Evolutionary conservation across 30 jellyfish, hydroid and myxozoan genomes (phyloP), one percentile per base, ranked within the genome.

Genomic region (Mastigias papua): DNA sequence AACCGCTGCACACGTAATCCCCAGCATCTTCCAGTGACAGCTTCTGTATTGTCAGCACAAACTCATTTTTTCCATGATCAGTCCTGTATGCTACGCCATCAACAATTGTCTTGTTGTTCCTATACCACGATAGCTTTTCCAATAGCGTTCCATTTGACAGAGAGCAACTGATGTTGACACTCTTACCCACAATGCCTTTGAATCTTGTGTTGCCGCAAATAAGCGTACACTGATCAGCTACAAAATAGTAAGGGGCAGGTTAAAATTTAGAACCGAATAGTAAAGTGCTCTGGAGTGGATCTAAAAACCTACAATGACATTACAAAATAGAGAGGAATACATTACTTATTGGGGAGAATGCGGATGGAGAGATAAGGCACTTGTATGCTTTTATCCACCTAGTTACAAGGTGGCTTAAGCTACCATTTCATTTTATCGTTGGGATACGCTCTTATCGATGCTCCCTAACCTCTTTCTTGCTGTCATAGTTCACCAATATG

Each of bases 1-100:
- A 60, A 25, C 78, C 88, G 20, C 67, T 58, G 68, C 88, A 77
- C 61, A 9, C 57, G 48, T 77, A 77, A 21, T 77, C 34, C 29
- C 66, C 88, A 31, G 34, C 17, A 48, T 77, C 66, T 19, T 19
- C 67, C 3, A 11, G 23, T 46, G 22, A 25, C 63, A 63, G 11
- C 67, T 58, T 31, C 11, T 34, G 65, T 13, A 77, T 50, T 1
- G 22, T 62, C 34, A 77, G 17, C 15, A 28, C 17, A 26, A 77
- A 77, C n/a, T 13, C 26, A 0, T 77, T 62, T 11, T 35, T 54
- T n/a, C 25, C 29, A 17, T 19, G 66, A 11, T 2, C 3, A 11
- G 35, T 25, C n/a, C 11, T n/a, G 35, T 72, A 32, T 34, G 15
- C 1, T 33, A 66, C 25, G 46, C 28, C 75, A 66, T 33, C 57